phyloP scores from a whole-genome alignment of 2,113 vertebrate genomes.

The Dipodomys spectabilis region DNA sequence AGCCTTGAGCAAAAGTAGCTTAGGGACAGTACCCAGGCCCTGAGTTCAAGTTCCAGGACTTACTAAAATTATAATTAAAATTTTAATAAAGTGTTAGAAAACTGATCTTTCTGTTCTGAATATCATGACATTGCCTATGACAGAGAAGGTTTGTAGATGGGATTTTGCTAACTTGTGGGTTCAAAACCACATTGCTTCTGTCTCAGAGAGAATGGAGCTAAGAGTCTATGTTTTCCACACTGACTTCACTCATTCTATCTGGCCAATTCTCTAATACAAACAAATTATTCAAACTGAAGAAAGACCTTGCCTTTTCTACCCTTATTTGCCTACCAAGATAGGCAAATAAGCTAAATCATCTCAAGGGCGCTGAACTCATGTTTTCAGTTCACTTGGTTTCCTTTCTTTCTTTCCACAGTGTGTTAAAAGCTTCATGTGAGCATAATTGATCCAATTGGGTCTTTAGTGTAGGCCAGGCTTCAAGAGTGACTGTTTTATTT shows the following conservation, averaged over 20 bases:
- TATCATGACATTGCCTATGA: too few relatives aligned
- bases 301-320: background rate
- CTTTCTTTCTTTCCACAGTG: slow-evolving; percentile 21
- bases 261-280: background rate
- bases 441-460: slow-evolving; percentile 45
- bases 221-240: too few relatives aligned
- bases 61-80: too few relatives aligned
- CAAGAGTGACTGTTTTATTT: background rate
- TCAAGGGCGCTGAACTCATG: background rate
- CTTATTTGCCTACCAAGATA: slow-evolving; percentile 7
- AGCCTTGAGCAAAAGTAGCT: too few relatives aligned
- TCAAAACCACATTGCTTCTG: background rate
- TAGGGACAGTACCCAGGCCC: too few relatives aligned
- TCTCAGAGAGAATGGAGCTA: background rate
- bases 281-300: slow-evolving; percentile 18
- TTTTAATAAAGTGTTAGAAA: too few relatives aligned
- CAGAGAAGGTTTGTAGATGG: too few relatives aligned
- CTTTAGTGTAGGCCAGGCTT: slow-evolving; percentile 12
- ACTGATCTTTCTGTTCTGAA: background rate
- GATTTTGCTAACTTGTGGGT: background rate
- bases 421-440: slow-evolving; percentile 28
- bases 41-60: too few relatives aligned
- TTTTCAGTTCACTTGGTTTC: slow-evolving; percentile 52
- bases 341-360: slow-evolving; percentile 44
- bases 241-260: background rate